These are phyloP conservation scores for Periophthalmodon schlosseri DNA, from an alignment of 2,113 vertebrate species.

Conservation along the genomic window DNA sequence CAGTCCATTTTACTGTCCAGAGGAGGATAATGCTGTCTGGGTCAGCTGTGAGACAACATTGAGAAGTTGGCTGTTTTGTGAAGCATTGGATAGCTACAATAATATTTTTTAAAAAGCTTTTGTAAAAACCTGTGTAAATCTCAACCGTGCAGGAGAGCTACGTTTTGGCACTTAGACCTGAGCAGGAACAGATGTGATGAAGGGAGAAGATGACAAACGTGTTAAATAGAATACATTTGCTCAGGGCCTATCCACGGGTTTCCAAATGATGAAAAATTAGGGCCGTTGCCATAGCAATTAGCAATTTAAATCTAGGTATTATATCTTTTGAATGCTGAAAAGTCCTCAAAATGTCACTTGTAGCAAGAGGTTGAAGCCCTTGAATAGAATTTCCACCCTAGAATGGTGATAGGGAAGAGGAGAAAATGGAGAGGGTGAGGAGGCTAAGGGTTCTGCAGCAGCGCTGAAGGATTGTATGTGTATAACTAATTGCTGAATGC, in stretches of 20 bases:
- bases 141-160: not conserved
- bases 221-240: no score
- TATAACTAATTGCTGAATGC: not conserved
- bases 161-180: no score
- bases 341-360: no score
- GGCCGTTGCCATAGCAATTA: no score
- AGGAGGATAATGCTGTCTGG: conserved; percentile 27
- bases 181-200: not conserved
- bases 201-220: not conserved
- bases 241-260: no score
- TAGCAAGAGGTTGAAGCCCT: no score
- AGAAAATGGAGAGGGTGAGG: not conserved
- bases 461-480: not conserved
- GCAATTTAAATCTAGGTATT: no score
- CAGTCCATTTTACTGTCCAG: conserved; percentile 26
- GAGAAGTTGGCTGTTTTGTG: conserved; percentile 29
- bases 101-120: not conserved
- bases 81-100: not conserved
- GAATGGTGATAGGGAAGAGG: not conserved
- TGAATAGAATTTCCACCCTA: no score
- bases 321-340: no score
- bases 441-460: not conserved
- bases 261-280: no score
- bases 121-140: not conserved
- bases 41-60: conserved; percentile 41